Percentiles rank a stretch among this genome's conserved stretches.
phyloP scores from a whole-genome alignment of 2,888 invertebrate species.

The Rhimphoctona megacephalus region DNA sequence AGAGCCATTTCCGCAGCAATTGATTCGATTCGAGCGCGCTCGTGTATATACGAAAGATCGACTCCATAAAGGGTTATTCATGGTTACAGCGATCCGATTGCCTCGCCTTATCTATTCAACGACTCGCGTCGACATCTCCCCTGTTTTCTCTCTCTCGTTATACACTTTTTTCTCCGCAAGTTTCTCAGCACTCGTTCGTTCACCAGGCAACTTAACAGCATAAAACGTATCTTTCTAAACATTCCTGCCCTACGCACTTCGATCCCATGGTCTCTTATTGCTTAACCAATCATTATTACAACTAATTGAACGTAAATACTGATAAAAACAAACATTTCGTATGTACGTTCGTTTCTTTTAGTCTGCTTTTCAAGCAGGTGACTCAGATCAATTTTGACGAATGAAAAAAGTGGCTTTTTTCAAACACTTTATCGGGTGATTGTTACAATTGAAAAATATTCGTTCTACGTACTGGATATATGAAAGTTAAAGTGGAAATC shows the following conservation, averaged over 20 bases:
- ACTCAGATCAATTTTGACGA: neutral
- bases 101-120: constrained; percentile 65
- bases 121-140: constrained; percentile 40
- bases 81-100: constrained; percentile 61
- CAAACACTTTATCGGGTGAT: neutral
- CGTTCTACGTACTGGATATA: neutral
- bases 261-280: constrained; percentile 2
- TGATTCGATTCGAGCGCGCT: constrained; percentile 60
- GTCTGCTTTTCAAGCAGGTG: neutral
- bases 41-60: constrained; percentile 47
- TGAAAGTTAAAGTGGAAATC: neutral
- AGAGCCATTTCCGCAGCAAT: constrained; percentile 65
- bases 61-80: constrained; percentile 67
- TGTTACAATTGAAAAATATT: neutral
- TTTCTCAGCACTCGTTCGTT: constrained; percentile 27
- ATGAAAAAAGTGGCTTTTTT: neutral
- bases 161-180: constrained; percentile 34
- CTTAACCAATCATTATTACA: constrained; percentile 3
- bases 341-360: neutral
- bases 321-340: neutral
- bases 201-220: neutral
- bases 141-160: neutral
- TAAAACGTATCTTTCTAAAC: constrained; percentile 35
- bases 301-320: neutral
- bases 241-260: constrained; percentile 46